These are phyloP conservation scores for Drosophila kepulauana DNA, from an alignment of 1,140 invertebrate species.

Conservation along the genomic window DNA sequence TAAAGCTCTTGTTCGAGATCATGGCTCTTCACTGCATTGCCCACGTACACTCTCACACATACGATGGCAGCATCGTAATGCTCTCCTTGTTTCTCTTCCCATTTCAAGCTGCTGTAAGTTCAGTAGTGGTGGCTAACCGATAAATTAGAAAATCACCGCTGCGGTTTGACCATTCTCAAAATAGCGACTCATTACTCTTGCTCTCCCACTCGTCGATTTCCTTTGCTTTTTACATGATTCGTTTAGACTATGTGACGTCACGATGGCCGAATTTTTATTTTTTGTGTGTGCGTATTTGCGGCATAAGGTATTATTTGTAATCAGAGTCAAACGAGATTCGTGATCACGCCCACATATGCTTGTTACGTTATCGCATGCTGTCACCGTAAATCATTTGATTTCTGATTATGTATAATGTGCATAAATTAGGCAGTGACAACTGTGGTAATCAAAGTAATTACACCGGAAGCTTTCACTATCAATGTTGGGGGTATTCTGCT, in stretches of 20 bases:
- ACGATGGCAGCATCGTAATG: not conserved
- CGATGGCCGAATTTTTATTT: not conserved
- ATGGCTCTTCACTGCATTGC: not conserved
- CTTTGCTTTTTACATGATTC: not conserved
- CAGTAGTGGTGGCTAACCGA: not conserved
- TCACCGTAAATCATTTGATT: constrained; percentile 17
- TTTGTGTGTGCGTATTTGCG: too few relatives aligned
- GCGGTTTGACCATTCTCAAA: not conserved
- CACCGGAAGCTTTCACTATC: not conserved
- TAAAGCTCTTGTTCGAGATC: not conserved
- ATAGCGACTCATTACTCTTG: not conserved
- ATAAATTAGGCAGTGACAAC: constrained; percentile 11
- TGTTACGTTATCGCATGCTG: constrained; percentile 14
- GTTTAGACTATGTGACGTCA: not conserved
- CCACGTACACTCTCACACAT: not conserved
- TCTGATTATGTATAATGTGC: not conserved
- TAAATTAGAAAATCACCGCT: not conserved
- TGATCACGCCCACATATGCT: not conserved
- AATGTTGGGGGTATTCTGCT: not conserved
- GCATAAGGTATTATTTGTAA: not conserved
- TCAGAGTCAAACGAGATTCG: not conserved
- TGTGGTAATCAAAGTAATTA: constrained; percentile 26
- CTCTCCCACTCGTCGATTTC: not conserved
- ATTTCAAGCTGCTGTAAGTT: not conserved
- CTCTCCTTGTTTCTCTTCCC: not conserved